phyloP scores from a whole-genome alignment of 2,888 invertebrate species.

The Idaea biselata region DNA sequence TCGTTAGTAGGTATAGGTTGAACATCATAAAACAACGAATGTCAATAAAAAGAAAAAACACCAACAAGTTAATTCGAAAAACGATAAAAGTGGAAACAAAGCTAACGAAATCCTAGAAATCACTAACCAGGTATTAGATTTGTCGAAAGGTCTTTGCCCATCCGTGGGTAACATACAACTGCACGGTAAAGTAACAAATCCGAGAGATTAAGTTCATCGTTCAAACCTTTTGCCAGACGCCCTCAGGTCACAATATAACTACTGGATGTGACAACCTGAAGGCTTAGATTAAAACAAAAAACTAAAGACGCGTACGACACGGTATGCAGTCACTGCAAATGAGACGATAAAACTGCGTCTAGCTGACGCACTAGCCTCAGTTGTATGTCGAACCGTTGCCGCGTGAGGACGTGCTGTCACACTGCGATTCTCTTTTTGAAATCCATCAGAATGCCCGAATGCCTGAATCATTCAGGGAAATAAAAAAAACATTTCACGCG shows the following conservation, averaged over 20 bases:
- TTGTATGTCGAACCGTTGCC: too few species aligned
- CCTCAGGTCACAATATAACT: constrained; percentile 5
- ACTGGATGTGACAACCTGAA: constrained; percentile 14
- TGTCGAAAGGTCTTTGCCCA: constrained; percentile 2
- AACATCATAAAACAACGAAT: background rate
- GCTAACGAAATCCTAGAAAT: background rate
- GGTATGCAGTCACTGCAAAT: too few species aligned
- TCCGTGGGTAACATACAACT: constrained; percentile 7
- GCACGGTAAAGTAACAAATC: constrained; percentile 21
- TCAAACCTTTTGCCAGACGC: constrained; percentile 25
- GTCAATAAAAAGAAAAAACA: background rate
- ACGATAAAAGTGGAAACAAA: background rate
- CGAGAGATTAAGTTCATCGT: constrained; percentile 23
- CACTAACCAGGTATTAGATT: background rate
- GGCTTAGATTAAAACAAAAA: too few species aligned
- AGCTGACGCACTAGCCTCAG: too few species aligned
- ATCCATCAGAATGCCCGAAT: too few species aligned
- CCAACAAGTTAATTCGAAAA: background rate
- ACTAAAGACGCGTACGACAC: too few species aligned
- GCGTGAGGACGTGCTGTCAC: too few species aligned
- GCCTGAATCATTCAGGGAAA: too few species aligned
- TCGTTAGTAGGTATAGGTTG: too few species aligned
- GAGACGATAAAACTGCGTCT: too few species aligned
- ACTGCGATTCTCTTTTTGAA: too few species aligned
- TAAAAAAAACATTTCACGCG: too few species aligned